Conservation (phyloP, 2,797 vertebrate genomes). For the Columba guinea region DNA sequence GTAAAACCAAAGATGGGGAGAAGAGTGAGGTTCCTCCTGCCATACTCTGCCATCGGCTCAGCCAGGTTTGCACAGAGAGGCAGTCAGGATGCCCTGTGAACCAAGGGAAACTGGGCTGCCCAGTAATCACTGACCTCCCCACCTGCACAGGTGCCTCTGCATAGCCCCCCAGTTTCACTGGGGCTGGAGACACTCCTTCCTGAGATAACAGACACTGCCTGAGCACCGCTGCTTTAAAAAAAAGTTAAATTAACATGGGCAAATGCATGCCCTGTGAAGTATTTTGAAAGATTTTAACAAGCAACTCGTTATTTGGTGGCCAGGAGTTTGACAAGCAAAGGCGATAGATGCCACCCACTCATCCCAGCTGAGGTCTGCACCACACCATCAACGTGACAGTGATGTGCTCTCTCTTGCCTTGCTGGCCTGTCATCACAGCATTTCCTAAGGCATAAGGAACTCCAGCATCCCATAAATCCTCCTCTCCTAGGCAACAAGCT, state of each 20-base stretch:
- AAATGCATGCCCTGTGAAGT: background rate
- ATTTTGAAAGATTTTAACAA: background rate
- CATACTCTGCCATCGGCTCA: background rate
- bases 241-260: background rate
- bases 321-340: background rate
- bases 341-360: background rate
- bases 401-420: background rate
- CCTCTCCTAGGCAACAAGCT: slow-evolving; percentile 29
- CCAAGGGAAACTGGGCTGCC: background rate
- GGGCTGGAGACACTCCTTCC: background rate
- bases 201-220: background rate
- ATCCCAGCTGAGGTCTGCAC: background rate
- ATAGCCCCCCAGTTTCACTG: rapidly evolving
- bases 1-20: background rate
- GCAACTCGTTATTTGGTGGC: background rate
- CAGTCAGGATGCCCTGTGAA: background rate
- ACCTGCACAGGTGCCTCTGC: background rate
- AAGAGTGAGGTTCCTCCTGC: background rate
- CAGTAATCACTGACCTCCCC: rapidly evolving
- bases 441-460: slow-evolving; percentile 2
- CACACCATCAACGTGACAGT: background rate
- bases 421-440: background rate
- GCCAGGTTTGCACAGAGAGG: background rate
- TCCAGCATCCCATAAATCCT: background rate
- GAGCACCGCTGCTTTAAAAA: background rate